A percentile compares a stretch with the other conserved stretches of the same genome.
These are phyloP conservation scores for Cephalopachus bancanus DNA, from an alignment of 2,797 vertebrate species.

Conservation along the genomic window DNA sequence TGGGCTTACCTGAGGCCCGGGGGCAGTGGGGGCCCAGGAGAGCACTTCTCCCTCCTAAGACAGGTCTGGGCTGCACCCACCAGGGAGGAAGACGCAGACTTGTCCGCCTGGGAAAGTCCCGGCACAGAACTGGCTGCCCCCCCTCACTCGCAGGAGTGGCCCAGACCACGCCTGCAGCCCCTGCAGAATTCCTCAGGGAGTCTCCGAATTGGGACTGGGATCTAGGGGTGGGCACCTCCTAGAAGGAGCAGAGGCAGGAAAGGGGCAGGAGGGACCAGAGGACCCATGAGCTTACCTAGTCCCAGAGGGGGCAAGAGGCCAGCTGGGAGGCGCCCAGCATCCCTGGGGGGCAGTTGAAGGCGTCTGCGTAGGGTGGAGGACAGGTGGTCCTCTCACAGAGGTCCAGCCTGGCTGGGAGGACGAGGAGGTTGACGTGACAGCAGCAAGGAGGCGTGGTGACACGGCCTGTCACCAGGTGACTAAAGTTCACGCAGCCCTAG, in stretches of 20 bases:
- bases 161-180: constrained; percentile 6
- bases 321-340: not conserved
- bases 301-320: not conserved
- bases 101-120: constrained; percentile 54
- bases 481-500: not conserved
- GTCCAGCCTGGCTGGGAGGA: not conserved
- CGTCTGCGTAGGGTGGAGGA: not conserved
- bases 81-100: constrained; percentile 23
- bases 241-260: not conserved
- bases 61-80: not conserved
- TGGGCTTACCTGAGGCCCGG: constrained; percentile 60
- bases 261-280: not conserved
- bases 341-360: not conserved
- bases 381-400: not conserved
- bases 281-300: not conserved
- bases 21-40: not conserved
- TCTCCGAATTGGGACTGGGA: not conserved
- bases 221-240: not conserved
- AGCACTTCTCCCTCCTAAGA: not conserved
- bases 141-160: not conserved
- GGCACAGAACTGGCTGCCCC: not conserved
- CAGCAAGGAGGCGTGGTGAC: not conserved
- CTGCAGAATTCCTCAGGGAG: not conserved
- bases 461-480: not conserved
- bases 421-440: not conserved